Conservation (phyloP, 2,797 vertebrate genomes). For the Cyclopterus lumpus region DNA sequence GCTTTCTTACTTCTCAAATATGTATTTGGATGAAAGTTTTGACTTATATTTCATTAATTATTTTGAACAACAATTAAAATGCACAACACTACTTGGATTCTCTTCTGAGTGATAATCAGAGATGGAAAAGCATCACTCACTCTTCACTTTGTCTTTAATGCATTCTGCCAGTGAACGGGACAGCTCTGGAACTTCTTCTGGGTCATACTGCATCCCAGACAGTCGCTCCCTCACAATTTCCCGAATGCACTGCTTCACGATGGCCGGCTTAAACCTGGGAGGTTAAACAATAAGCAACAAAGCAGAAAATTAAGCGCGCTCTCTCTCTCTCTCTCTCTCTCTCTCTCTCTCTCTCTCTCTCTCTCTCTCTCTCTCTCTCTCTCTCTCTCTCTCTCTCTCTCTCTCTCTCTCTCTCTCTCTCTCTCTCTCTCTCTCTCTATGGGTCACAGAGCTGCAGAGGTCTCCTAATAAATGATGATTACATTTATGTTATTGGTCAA, state of each 20-base stretch:
- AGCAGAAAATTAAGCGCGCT: background rate
- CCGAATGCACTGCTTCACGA: conserved; percentile 89
- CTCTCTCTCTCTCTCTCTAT: no score
- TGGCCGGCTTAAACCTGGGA: conserved; percentile 87
- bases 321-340: background rate
- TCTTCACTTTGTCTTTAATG: conserved; percentile 92
- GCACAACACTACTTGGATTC: no score
- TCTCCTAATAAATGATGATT: no score
- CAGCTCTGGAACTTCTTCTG: conserved; percentile 84
- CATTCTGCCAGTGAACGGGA: conserved; percentile 85
- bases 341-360: no score
- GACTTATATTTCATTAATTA: background rate
- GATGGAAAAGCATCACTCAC: conserved; percentile 67
- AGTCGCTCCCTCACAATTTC: conserved; percentile 88
- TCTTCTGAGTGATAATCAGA: background rate
- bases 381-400: no score
- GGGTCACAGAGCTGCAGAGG: background rate
- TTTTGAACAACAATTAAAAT: background rate
- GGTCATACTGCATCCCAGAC: conserved; percentile 81
- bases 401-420: no score
- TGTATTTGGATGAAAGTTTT: background rate
- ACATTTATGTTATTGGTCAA: background rate
- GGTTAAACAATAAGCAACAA: background rate
- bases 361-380: no score
- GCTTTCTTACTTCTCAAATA: background rate